Percentiles rank a stretch among this genome's conserved stretches.
Conservation (phyloP, 2,113 vertebrate species). For the Falcunculus frontatus region DNA sequence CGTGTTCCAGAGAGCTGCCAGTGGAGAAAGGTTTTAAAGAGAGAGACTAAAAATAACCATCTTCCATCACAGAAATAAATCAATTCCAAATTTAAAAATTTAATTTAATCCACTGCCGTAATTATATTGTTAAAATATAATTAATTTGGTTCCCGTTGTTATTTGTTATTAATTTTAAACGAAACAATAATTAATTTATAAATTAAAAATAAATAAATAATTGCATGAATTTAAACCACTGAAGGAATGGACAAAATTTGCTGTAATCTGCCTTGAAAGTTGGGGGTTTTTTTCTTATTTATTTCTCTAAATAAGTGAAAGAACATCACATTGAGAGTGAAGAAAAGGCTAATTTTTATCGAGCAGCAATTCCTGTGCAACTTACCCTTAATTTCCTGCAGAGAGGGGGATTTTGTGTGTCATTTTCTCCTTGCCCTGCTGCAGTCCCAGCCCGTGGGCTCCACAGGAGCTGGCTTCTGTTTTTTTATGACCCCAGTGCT, state of each 20-base stretch:
- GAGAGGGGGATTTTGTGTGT: neutral
- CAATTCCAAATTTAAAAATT: too few species aligned
- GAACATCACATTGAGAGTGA: neutral
- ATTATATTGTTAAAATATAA: neutral
- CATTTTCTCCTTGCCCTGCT: neutral
- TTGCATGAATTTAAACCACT: neutral
- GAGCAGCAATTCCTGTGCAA: neutral
- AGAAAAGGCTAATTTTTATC: neutral
- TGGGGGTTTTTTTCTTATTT: neutral
- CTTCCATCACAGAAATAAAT: neutral
- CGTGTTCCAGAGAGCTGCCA: neutral
- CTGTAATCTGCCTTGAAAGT: neutral
- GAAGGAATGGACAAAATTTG: neutral
- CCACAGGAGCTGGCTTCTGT: constrained; percentile 12
- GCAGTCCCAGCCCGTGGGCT: neutral
- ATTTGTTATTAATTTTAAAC: neutral
- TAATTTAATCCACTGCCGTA: too few species aligned
- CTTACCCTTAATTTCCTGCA: neutral
- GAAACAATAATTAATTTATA: neutral
- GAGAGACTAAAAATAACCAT: too few species aligned
- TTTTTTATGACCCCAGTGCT: too few species aligned
- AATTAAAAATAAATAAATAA: neutral
- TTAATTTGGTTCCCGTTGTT: neutral
- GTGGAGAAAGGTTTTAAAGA: neutral
- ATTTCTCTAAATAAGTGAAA: neutral